Conservation (phyloP, 2,113 vertebrate genomes). For the Hydropotes inermis region DNA sequence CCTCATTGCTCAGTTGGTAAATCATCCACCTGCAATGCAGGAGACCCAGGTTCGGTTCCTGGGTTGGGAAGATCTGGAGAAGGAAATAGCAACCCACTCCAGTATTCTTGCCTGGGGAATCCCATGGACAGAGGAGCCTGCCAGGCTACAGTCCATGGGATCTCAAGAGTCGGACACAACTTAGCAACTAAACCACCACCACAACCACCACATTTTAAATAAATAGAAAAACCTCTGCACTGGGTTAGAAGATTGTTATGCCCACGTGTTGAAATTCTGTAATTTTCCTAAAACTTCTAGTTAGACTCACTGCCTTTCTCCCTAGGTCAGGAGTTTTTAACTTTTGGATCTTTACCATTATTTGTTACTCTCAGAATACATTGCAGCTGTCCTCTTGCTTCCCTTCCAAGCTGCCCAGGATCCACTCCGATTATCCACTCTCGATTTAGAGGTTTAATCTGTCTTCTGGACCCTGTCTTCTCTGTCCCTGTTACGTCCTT, state of each 20-base stretch:
- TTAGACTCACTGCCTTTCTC: neutral
- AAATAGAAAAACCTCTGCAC: neutral
- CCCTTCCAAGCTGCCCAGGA: neutral
- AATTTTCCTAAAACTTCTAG: neutral
- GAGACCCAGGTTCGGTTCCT: neutral
- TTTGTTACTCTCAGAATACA: neutral
- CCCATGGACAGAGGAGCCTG: neutral
- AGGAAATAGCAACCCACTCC: neutral
- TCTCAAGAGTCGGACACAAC: neutral
- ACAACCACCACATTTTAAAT: neutral
- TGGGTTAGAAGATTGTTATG: neutral
- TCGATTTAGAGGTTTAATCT: neutral
- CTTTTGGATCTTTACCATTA: neutral
- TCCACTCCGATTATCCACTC: neutral
- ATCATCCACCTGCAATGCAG: neutral
- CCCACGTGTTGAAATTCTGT: neutral
- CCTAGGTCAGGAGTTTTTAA: neutral
- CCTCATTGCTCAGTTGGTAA: neutral
- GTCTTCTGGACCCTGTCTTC: neutral
- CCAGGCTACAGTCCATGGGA: neutral
- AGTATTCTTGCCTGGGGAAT: neutral
- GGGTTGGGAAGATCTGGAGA: neutral
- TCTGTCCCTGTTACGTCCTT: neutral
- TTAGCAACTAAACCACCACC: neutral
- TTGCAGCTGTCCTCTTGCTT: neutral